Conservation (phyloP, 2,113 vertebrate species). For the Jacana jacana region DNA sequence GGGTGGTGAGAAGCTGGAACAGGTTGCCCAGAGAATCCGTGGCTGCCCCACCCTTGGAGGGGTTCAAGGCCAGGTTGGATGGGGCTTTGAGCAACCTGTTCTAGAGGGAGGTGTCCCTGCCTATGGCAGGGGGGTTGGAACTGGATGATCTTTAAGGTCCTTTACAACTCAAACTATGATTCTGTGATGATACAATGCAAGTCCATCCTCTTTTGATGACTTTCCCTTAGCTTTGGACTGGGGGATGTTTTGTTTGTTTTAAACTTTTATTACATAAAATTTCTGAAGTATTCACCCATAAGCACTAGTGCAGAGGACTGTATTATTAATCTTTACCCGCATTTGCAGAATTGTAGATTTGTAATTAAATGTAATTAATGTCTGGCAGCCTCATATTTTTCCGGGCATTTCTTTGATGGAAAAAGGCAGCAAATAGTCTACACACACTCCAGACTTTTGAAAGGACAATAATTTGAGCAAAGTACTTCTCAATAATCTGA, state of each 20-base stretch:
- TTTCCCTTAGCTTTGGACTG: neutral
- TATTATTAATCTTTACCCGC: neutral
- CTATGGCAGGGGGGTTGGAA: no score
- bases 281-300: neutral
- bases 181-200: neutral
- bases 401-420: neutral
- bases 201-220: neutral
- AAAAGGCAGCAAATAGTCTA: neutral
- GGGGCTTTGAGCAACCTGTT: no score
- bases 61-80: no score
- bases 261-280: neutral
- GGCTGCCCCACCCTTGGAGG: no score
- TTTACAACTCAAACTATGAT: no score
- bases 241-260: neutral
- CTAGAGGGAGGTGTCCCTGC: no score
- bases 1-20: no score
- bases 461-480: neutral
- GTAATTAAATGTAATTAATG: neutral
- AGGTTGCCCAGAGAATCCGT: no score
- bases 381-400: neutral
- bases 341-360: neutral
- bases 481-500: neutral
- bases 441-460: neutral
- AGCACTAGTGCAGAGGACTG: neutral
- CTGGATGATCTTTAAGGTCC: no score